Percentiles rank a stretch among this genome's conserved stretches.
phyloP scores from a whole-genome alignment of 2,888 invertebrate species.

The Caenorhabditis parvicauda region DNA sequence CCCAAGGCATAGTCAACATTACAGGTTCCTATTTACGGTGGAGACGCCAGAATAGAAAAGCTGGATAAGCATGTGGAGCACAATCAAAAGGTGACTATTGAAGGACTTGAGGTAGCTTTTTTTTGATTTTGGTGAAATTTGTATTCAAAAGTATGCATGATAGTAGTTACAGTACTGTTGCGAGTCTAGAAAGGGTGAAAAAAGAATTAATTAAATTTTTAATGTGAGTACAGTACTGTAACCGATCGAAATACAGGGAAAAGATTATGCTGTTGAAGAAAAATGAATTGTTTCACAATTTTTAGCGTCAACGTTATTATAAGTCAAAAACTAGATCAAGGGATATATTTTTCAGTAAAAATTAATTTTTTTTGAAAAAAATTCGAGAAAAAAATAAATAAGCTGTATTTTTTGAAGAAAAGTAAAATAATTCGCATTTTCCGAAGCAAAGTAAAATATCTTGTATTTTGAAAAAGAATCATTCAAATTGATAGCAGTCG shows the following conservation, averaged over 20 bases:
- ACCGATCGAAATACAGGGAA: too few relatives aligned
- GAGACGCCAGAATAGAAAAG: constrained; percentile 42
- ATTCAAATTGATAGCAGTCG: too few relatives aligned
- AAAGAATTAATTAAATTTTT: too few relatives aligned
- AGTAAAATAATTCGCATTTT: not conserved
- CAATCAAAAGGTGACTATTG: constrained; percentile 26
- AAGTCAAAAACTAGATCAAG: too few relatives aligned
- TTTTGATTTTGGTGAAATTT: not conserved
- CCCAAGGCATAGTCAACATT: not conserved
- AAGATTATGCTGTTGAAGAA: too few relatives aligned
- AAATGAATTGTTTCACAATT: too few relatives aligned
- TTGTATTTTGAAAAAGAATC: constrained; percentile 1
- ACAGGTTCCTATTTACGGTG: constrained; percentile 38
- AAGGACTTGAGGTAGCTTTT: constrained; percentile 25
- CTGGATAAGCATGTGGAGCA: constrained; percentile 31
- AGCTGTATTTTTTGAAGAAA: not conserved
- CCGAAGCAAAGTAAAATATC: not conserved
- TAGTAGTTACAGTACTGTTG: too few relatives aligned
- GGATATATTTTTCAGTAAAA: too few relatives aligned
- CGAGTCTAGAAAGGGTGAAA: too few relatives aligned
- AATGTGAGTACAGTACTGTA: too few relatives aligned
- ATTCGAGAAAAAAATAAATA: not conserved
- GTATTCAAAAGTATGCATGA: not conserved
- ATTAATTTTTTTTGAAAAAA: not conserved
- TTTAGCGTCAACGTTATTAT: too few relatives aligned